Conservation (phyloP, 2,113 vertebrate genomes). For the Poeciliopsis prolifica region DNA sequence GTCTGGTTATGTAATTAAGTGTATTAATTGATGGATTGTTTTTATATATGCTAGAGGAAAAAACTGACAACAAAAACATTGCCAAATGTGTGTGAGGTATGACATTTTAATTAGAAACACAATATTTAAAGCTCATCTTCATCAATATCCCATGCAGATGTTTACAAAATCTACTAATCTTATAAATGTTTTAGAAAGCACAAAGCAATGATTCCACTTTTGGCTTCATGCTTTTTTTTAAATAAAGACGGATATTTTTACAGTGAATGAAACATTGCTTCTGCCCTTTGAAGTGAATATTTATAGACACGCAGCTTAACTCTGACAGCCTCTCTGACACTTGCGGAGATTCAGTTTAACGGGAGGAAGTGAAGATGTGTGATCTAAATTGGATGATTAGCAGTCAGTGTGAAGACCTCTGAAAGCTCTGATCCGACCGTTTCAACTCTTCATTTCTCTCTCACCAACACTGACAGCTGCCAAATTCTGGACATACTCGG, state of each 20-base stretch:
- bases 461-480: conserved; percentile 50
- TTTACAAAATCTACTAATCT: background rate
- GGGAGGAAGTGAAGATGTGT: conserved; percentile 58
- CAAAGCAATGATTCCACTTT: conserved; percentile 23
- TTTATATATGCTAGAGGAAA: background rate
- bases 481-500: conserved; percentile 28
- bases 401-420: conserved; percentile 50
- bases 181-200: background rate
- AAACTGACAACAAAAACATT: background rate
- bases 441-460: conserved; percentile 5
- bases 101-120: background rate
- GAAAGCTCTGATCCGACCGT: conserved; percentile 53
- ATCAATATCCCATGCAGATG: background rate
- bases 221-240: conserved; percentile 58
- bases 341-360: conserved; percentile 65
- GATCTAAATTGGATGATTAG: conserved; percentile 73
- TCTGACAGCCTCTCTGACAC: conserved; percentile 68
- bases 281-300: conserved; percentile 69
- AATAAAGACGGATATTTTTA: conserved; percentile 27
- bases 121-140: background rate
- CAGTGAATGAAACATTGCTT: conserved; percentile 50
- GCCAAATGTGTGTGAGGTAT: background rate
- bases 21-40: background rate
- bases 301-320: conserved; percentile 70
- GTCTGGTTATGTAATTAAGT: background rate